Percentiles rank a stretch among this genome's conserved stretches.
These are phyloP conservation scores for Sebastes minor DNA, from an alignment of 2,797 vertebrate genomes.

Conservation along the genomic window DNA sequence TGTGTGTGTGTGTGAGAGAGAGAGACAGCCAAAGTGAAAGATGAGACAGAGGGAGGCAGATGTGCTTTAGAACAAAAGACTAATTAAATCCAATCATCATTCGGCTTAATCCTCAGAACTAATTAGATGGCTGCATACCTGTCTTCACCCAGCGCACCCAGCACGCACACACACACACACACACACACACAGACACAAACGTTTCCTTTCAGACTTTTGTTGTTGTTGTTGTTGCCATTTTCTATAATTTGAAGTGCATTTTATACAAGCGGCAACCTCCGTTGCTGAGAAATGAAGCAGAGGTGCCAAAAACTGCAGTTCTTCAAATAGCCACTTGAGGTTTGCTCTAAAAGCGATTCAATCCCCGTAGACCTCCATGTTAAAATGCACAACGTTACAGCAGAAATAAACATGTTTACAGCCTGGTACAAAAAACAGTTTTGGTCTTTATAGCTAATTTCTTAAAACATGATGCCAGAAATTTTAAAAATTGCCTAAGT, in stretches of 20 bases:
- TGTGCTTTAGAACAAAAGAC: constrained; percentile 61
- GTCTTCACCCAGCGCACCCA: constrained; percentile 17
- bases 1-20: not conserved
- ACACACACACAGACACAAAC: not conserved
- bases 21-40: not conserved
- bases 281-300: too few species aligned
- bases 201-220: not conserved
- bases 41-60: not conserved
- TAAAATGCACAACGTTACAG: too few species aligned
- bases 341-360: too few species aligned
- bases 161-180: not conserved
- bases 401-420: too few species aligned
- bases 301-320: too few species aligned
- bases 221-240: not conserved
- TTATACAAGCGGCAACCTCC: too few species aligned
- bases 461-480: too few species aligned
- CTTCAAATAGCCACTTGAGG: not conserved
- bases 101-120: constrained; percentile 72
- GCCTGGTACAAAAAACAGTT: too few species aligned
- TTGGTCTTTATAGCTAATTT: too few species aligned
- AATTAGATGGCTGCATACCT: constrained; percentile 74
- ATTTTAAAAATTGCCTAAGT: too few species aligned
- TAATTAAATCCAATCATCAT: constrained; percentile 77
- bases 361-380: too few species aligned
- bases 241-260: not conserved